Percentiles rank a stretch among this genome's conserved stretches.
These are phyloP conservation scores for Hypercompe scribonia DNA, from an alignment of 2,888 invertebrate genomes.

Conservation along the genomic window DNA sequence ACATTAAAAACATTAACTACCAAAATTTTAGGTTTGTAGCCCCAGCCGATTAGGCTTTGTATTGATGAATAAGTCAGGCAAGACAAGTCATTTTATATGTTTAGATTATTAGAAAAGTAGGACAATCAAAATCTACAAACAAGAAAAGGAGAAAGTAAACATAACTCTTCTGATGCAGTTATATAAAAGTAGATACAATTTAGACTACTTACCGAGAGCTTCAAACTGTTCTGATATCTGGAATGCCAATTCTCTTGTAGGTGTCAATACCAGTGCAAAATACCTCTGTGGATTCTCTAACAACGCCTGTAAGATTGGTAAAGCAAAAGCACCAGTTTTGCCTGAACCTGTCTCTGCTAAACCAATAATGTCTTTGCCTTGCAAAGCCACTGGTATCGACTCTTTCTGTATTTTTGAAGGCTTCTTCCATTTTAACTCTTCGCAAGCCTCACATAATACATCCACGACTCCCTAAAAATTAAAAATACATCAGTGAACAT, in stretches of 20 bases:
- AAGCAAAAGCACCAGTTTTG: constrained; percentile 98
- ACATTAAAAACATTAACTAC: no score
- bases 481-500: constrained; percentile 28
- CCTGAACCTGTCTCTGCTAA: constrained; percentile 96
- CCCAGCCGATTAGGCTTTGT: no score
- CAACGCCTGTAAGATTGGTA: constrained; percentile 97
- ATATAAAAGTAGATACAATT: not conserved
- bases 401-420: constrained; percentile 98
- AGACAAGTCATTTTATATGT: no score
- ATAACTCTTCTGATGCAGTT: no score
- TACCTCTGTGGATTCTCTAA: constrained; percentile 97
- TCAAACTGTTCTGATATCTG: constrained; percentile 99
- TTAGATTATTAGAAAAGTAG: no score
- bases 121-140: no score
- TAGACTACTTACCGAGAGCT: constrained; percentile 91
- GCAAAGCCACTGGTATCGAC: constrained; percentile 95
- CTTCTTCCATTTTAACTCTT: constrained; percentile 96
- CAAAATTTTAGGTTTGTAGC: no score
- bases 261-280: constrained; percentile 97
- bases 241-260: constrained; percentile 98
- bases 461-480: constrained; percentile 94
- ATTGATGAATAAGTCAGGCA: no score
- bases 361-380: constrained; percentile 90
- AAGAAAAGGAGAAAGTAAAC: no score
- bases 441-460: constrained; percentile 95